Evolutionary conservation across 2,113 vertebrate genomes (phyloP), one percentile per base, ranked within the genome.

Genomic region (Monopterus albus): DNA sequence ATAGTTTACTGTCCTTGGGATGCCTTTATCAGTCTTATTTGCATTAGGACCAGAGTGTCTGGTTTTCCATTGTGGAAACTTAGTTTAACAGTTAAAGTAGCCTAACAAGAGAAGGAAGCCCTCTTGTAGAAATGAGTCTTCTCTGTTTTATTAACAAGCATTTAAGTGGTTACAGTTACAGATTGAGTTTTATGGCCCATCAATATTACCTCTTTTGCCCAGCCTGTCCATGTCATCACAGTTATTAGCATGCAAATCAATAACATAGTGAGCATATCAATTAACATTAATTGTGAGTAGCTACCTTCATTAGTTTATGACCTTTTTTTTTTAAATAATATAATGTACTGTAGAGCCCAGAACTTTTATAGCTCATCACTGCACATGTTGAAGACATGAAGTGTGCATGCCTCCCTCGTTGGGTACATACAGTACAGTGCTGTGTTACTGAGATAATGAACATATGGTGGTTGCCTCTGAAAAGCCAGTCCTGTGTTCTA

Each of bases 31-130:
- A 20, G 5, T 43, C 18, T 47, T 7, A 33, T 38, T 17, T 73
- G 35, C 38, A 31, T 58, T 1, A 12, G 46, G 8, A 51, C 23
- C 33, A 49, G 28, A 66, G 23, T 25, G 66, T 68, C 63, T 64
- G 17, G 45, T 52, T 87, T 88, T 90, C 78, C 83, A 86, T 52
- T 42, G 50, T 82, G 89, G 80, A 87, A 88, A 89, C 76, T 84
- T 73, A 52, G 40, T 69, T 18, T 42, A 5, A 40, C 35, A 29
- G 67, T 83, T 68, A 79, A 78, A 76, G 66, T 62, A 49, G 33
- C 49, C 81, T 77, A 78, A 83, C 51, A 36, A 72, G 78, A 51
- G 45, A 79, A 49, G 43, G 70, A 50, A 28, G 68, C 67, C 45
- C 64, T 57, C 70, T 66, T 35, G 53, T 75, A 76, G 86, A 88